phyloP scores from a whole-genome alignment of 2,797 vertebrate genomes.

The Etheostoma nigrum region DNA sequence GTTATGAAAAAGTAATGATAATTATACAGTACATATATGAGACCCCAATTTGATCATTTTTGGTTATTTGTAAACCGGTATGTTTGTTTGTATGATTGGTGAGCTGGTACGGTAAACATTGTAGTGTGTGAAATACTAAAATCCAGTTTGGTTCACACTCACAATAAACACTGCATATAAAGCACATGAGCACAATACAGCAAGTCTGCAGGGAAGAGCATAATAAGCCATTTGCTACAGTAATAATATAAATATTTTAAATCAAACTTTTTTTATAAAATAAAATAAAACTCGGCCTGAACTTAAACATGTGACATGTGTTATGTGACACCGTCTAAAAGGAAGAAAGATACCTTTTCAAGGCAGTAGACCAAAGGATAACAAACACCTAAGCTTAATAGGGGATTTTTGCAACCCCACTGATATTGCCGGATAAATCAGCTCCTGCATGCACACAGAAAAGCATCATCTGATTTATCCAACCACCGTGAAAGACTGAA shows the following conservation, averaged over 20 bases:
- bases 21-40: not conserved
- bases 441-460: slow-evolving; percentile 69
- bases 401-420: slow-evolving; percentile 55
- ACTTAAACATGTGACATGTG: slow-evolving; percentile 29
- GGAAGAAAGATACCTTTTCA: slow-evolving; percentile 35
- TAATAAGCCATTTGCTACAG: not conserved
- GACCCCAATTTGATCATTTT: not conserved
- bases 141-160: not conserved
- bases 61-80: not conserved
- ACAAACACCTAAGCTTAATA: slow-evolving; percentile 67
- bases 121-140: not conserved
- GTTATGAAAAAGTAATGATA: not conserved
- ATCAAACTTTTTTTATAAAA: not conserved
- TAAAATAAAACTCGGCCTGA: not conserved
- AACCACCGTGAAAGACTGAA: slow-evolving; percentile 71
- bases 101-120: not conserved
- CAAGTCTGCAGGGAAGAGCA: not conserved
- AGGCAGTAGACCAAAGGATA: slow-evolving; percentile 60
- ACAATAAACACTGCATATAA: not conserved
- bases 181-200: not conserved
- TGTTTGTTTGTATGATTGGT: not conserved
- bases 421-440: slow-evolving; percentile 77
- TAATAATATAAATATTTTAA: not conserved
- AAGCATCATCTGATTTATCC: slow-evolving; percentile 76
- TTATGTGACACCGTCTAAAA: slow-evolving; percentile 13